A percentile compares a stretch with the other conserved stretches of the same genome.
phyloP scores from a whole-genome alignment of 2,113 vertebrate genomes.

The Serilophus lunatus region DNA sequence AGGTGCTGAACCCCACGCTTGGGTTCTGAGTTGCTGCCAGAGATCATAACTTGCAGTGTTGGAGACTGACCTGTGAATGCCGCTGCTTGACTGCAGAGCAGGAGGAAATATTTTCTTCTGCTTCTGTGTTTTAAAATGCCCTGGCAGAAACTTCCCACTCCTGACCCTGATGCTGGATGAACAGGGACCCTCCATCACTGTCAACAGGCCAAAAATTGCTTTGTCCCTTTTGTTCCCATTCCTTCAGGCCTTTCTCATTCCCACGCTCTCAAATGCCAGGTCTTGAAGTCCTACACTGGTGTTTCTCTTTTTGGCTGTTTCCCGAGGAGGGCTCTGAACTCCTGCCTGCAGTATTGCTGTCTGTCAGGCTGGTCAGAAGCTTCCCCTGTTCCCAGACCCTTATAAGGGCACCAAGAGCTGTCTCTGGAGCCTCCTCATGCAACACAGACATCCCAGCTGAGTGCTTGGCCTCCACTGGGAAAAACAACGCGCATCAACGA shows the following conservation, averaged over 20 bases:
- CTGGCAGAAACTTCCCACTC: conserved; percentile 18
- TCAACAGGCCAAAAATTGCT: conserved; percentile 7
- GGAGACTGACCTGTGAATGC: conserved; percentile 18
- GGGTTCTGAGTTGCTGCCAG: background rate
- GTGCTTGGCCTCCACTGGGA: background rate
- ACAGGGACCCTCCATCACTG: background rate
- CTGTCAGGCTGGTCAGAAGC: background rate
- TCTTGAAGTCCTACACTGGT: background rate
- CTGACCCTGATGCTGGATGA: conserved; percentile 34
- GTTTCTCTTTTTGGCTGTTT: conserved; percentile 29
- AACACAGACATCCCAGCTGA: background rate
- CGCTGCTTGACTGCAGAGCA: background rate
- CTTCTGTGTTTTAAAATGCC: conserved; percentile 20
- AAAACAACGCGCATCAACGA: background rate
- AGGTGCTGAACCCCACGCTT: background rate
- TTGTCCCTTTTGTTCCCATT: conserved; percentile 26
- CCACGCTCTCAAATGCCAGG: conserved; percentile 47
- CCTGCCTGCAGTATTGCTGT: background rate
- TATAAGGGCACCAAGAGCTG: conserved; percentile 39
- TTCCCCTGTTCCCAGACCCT: conserved; percentile 16
- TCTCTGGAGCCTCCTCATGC: background rate
- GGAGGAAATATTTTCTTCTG: conserved; percentile 9
- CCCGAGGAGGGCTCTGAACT: conserved; percentile 5
- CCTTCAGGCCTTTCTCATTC: conserved; percentile 36
- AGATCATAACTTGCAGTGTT: background rate